Conservation (phyloP, 2,113 vertebrate species). For the Notothenia rossii region DNA sequence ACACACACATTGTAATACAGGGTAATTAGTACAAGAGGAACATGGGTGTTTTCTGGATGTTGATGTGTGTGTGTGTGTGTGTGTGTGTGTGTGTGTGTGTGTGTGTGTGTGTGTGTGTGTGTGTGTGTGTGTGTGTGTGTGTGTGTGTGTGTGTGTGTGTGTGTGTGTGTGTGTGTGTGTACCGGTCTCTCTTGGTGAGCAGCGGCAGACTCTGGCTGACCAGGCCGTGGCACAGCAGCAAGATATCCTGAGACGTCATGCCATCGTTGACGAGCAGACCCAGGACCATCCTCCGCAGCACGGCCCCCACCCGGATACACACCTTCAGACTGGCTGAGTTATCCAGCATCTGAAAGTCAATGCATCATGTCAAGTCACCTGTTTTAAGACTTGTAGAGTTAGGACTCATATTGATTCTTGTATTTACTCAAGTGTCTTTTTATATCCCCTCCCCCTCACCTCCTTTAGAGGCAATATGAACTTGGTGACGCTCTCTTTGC, state of each 20-base stretch:
- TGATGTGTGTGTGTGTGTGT: conserved; percentile 40
- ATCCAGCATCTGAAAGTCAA: conserved; percentile 87
- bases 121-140: conserved; percentile 55
- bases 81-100: conserved; percentile 35
- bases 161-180: conserved; percentile 57
- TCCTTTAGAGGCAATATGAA: conserved; percentile 95
- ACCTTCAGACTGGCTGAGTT: conserved; percentile 90
- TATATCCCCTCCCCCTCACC: conserved; percentile 80
- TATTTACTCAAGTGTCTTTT: neutral
- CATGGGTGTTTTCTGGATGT: fast-evolving
- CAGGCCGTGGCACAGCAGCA: conserved; percentile 93
- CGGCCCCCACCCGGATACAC: conserved; percentile 90
- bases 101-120: conserved; percentile 43
- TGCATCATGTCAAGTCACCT: neutral
- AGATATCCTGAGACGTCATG: conserved; percentile 88
- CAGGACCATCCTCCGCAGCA: conserved; percentile 88
- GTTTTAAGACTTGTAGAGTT: neutral
- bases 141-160: conserved; percentile 35
- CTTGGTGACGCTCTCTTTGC: conserved; percentile 89
- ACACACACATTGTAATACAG: neutral
- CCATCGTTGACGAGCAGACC: conserved; percentile 90
- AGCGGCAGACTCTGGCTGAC: conserved; percentile 95
- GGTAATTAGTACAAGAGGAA: neutral
- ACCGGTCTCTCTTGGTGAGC: conserved; percentile 93
- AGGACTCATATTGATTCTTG: neutral